These are phyloP conservation scores for Martes martes DNA, from an alignment of 2,113 vertebrate genomes.

Conservation along the genomic window DNA sequence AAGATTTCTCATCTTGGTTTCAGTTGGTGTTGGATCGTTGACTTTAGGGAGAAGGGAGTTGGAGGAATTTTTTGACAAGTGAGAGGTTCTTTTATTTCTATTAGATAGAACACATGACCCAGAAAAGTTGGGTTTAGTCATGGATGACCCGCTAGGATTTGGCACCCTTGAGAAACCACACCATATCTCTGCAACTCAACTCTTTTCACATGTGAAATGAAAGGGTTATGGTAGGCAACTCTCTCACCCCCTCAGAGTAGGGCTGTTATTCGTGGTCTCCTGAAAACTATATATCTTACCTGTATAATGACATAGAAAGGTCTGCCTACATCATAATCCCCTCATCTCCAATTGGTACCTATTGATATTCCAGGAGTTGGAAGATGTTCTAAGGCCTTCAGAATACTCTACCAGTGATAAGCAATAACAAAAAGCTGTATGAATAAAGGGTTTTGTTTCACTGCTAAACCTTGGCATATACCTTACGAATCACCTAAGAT, in stretches of 20 bases:
- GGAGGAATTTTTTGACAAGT: not conserved
- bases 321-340: not conserved
- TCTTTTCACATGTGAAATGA: not conserved
- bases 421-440: not conserved
- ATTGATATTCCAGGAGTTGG: not conserved
- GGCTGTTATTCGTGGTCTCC: not conserved
- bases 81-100: not conserved
- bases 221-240: not conserved
- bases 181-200: not conserved
- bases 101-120: not conserved
- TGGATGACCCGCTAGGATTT: not conserved
- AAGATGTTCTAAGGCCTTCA: not conserved
- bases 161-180: not conserved
- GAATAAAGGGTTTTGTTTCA: not conserved
- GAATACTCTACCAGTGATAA: not conserved
- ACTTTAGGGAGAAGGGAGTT: not conserved
- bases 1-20: not conserved
- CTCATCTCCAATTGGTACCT: not conserved
- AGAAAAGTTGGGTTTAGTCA: not conserved
- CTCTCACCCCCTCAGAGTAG: not conserved
- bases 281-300: not conserved
- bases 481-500: not conserved
- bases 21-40: not conserved
- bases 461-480: not conserved
- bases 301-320: not conserved